Conservation (phyloP, 2,797 vertebrate species). For the Peromyscus nudipes region DNA sequence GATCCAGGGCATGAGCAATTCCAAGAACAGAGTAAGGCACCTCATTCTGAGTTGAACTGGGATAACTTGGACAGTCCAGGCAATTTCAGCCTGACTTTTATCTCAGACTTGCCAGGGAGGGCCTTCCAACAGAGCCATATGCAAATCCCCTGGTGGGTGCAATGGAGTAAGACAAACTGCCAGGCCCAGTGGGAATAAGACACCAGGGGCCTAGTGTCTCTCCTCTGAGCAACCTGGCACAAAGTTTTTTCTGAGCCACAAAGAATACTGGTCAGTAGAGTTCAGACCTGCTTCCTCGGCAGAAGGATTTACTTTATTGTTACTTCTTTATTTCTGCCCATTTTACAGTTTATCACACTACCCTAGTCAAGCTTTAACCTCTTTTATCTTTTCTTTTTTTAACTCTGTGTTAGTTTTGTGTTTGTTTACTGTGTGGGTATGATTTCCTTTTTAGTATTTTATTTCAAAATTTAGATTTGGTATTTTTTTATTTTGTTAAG, state of each 20-base stretch:
- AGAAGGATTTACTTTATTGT: not conserved
- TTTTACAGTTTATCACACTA: not conserved
- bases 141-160: not conserved
- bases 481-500: not conserved
- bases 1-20: not conserved
- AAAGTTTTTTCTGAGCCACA: not conserved
- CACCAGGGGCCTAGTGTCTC: not conserved
- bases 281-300: not conserved
- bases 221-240: not conserved
- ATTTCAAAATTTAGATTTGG: not conserved
- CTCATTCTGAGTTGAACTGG: not conserved
- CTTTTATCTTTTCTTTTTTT: not conserved
- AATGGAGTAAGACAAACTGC: not conserved
- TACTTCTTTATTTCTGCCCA: not conserved
- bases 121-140: not conserved
- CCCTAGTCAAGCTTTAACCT: not conserved
- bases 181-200: not conserved
- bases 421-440: not conserved
- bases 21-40: not conserved
- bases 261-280: not conserved
- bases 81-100: not conserved
- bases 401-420: not conserved
- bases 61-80: not conserved
- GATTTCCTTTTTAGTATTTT: not conserved
- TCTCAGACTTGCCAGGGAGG: not conserved